Conservation (phyloP, 2,797 vertebrate species). For the Hypotaenidia philippensis region DNA sequence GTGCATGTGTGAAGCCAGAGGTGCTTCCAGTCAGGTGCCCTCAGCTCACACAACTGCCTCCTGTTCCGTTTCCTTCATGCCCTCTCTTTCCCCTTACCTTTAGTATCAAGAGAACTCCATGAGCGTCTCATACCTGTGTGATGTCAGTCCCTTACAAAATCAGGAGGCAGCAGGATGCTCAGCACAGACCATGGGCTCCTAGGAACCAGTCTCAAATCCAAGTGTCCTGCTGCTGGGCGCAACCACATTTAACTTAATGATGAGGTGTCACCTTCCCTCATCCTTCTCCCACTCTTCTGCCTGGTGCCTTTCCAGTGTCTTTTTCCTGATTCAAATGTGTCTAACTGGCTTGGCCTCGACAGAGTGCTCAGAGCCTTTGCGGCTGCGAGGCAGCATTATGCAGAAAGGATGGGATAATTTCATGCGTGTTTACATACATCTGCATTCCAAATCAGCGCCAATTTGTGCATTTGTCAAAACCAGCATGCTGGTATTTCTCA, state of each 20-base stretch:
- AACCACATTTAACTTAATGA: neutral
- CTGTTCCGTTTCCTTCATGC: neutral
- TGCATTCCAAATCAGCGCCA: conserved; percentile 60
- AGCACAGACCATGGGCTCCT: neutral
- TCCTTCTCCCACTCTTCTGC: neutral
- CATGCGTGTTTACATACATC: conserved; percentile 69
- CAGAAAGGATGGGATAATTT: conserved; percentile 62
- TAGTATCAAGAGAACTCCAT: neutral
- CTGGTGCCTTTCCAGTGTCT: neutral
- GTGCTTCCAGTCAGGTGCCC: neutral
- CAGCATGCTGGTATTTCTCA: conserved; percentile 56
- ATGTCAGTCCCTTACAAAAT: neutral
- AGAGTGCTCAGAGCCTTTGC: neutral
- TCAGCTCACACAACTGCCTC: neutral
- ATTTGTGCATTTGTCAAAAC: conserved; percentile 71
- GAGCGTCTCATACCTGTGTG: neutral
- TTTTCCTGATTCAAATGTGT: conserved; percentile 5
- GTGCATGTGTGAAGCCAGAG: neutral
- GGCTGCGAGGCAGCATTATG: conserved; percentile 5
- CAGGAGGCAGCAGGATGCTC: neutral
- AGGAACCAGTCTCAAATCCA: neutral
- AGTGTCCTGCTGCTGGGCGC: neutral
- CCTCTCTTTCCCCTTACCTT: neutral
- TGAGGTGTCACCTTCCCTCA: neutral
- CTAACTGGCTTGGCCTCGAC: neutral